Base-by-base conservation (phyloP, 2,888 invertebrate species). In the Gari tellinella region DNA sequence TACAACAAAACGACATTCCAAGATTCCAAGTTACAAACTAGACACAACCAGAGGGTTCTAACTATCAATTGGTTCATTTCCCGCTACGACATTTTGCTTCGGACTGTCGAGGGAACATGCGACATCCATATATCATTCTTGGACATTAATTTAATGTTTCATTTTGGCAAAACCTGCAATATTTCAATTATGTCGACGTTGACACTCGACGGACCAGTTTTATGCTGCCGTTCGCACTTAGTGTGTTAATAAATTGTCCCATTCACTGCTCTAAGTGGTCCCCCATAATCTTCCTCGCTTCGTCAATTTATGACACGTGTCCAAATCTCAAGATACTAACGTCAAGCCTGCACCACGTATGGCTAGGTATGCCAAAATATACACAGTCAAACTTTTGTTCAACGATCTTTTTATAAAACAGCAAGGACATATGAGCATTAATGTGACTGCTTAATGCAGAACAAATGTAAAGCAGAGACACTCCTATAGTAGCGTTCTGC, bases 191-290 rank as follows among this genome's bases (percentile, higher is more conserved):
- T 73, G 67, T 66, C 72, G 38, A n/a, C 17, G 21, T n/a, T 70
- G 75, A 75, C 75, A 67, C 66, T 49, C 56, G 37, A 53, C 56
- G 63, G 55, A 31, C 57, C 45, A 55, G 53, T 37, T 52, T 40
- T 23, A 43, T 52, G 62, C 62, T 75, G 69, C 56, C 62, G 66
- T 75, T 70, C 75, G 66, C 75, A 70, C 75, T 63, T 66, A 58
- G 60, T 51, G 75, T 60, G 70, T 75, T 66, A 75, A 75, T 75
- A 75, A 70, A 69, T 75, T 69, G 66, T 62, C 53, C 53, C 62
- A 58, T 49, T 63, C 43, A 57, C 49, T 41, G 25, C 38, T 57
- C 55, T 62, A 70, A 75, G 15, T 58, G 66, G 70, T 45, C 70
- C 43, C 41, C 45, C 48, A 40, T 37, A 31, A 55, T 67, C 49